Base-by-base conservation (phyloP, 1,140 invertebrate species). In the Macrosteles quadrilineatus region DNA sequence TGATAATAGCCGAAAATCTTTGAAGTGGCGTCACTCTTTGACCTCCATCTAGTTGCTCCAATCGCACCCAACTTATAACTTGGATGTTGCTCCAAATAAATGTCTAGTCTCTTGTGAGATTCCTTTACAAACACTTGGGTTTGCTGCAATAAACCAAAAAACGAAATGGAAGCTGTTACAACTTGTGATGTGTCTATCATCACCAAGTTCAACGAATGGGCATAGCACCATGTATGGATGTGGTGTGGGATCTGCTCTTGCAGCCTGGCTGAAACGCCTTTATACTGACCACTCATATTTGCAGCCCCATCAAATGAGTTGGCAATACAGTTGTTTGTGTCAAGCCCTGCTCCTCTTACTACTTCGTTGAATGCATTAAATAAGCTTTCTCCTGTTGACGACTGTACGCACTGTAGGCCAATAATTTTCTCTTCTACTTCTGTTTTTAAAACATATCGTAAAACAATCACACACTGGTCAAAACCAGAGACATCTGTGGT, bases 81-180 rank as follows among this genome's bases (percentile, higher is more conserved):
- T 12, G 27, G 27, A 19, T 25, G 21, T 62, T 62, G 57, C 19
- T 62, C 27, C 19, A 4, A 25, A 21, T 25, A 62, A 6, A 25
- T 62, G 57, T 62, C 57, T 14, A 25, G 9, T 62, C 12, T 25
- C 29, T 62, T 14, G 21, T 25, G 9, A 9, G 50, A 55, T 55
- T 55, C 50, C 23, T 29, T 62, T 14, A 62, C 3, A 62, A 62
- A 62, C 3, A 29, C 57, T 12, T 27, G 57, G 57, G 57, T 62
- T 14, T 62, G 19, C 19, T 62, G 57, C 29, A 62, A 25, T 11
- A 30, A 25, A 21, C 57, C 29, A 27, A 62, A 62, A 2, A 62
- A 62, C 14, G 57, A 27, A 11, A 62, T 62, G 6, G 57, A 30
- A 9, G 14, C 29, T 25, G 23, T 31, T 6, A 62, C 19, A 21